Conservation (phyloP, 2,797 vertebrate species). For the Uromys caudimaculatus region DNA sequence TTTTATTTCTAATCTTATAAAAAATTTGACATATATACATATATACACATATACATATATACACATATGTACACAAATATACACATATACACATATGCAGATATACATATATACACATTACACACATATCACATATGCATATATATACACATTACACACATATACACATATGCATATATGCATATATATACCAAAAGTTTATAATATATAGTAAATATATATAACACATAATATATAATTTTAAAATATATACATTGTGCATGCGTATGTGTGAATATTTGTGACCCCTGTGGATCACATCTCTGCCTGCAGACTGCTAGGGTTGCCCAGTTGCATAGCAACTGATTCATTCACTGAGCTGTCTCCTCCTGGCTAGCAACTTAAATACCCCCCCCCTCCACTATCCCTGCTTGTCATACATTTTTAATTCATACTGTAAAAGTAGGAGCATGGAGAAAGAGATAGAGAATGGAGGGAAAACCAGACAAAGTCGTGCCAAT, state of each 20-base stretch:
- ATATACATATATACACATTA: neutral
- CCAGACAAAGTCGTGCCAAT: neutral
- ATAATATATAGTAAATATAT: neutral
- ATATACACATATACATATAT: too few relatives aligned
- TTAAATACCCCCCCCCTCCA: too few relatives aligned
- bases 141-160: neutral
- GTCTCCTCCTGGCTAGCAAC: neutral
- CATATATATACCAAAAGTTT: neutral
- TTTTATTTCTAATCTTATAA: neutral
- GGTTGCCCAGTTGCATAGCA: too few relatives aligned
- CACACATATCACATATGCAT: neutral
- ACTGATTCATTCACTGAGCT: neutral
- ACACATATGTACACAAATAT: too few relatives aligned
- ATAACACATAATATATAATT: neutral
- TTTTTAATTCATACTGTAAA: neutral
- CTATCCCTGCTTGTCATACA: fast-evolving
- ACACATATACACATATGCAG: too few relatives aligned
- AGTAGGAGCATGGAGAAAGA: neutral
- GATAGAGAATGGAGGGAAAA: neutral
- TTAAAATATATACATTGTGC: too few relatives aligned
- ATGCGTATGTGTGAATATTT: too few relatives aligned
- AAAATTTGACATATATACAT: neutral
- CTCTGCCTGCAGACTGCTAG: neutral
- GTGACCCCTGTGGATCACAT: neutral
- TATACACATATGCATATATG: too few relatives aligned